phyloP scores from a whole-genome alignment of 2,113 vertebrate species.

The Megaceryle torquata region DNA sequence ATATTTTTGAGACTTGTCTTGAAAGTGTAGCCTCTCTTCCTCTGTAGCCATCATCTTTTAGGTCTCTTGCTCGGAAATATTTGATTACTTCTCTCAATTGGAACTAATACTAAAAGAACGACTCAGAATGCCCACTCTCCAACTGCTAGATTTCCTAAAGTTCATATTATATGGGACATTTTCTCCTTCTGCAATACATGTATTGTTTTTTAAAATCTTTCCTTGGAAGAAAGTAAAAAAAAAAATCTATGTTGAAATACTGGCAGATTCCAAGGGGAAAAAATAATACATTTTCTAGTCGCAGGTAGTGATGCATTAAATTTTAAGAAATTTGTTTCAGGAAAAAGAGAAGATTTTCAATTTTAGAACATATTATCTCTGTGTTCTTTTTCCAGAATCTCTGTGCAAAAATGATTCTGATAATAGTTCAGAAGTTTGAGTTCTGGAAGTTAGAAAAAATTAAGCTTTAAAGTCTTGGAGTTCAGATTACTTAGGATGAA shows the following conservation, averaged over 20 bases:
- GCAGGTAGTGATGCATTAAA: fast-evolving
- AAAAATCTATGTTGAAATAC: background rate
- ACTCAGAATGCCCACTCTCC: background rate
- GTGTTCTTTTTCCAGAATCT: background rate
- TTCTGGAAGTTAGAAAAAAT: background rate
- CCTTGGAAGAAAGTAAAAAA: background rate
- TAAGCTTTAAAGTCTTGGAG: background rate
- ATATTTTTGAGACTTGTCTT: background rate
- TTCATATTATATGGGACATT: background rate
- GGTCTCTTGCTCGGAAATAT: background rate
- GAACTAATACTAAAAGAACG: background rate
- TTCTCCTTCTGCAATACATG: background rate
- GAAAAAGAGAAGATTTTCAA: background rate
- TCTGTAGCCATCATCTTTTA: background rate
- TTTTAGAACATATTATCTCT: background rate
- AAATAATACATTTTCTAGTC: background rate
- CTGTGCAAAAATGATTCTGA: background rate
- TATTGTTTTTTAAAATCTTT: background rate
- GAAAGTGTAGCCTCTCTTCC: background rate
- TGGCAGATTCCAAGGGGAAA: background rate
- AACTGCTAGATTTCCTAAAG: background rate
- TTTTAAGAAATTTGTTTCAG: background rate
- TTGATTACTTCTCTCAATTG: background rate
- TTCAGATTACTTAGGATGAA: background rate
- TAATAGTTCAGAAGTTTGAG: background rate